These are phyloP conservation scores for Hirtodrosophila histrioides DNA, from an alignment of 2,888 invertebrate genomes.

Conservation along the genomic window DNA sequence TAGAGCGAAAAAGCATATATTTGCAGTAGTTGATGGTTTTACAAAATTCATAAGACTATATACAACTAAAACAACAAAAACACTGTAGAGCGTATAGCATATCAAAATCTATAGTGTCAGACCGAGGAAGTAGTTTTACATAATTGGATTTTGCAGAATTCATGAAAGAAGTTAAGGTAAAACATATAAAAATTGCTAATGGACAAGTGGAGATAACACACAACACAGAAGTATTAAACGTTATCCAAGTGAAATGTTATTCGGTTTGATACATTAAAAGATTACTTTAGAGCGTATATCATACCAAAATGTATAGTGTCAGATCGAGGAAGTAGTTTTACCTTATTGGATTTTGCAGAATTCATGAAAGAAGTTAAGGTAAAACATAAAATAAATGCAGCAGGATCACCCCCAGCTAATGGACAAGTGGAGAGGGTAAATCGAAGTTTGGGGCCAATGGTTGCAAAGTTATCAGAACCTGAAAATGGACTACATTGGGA, in stretches of 20 bases:
- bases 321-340: neutral
- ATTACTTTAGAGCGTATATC: neutral
- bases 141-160: neutral
- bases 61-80: neutral
- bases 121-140: neutral
- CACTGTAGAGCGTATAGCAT: neutral
- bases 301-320: neutral
- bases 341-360: neutral
- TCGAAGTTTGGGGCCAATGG: slow-evolving; percentile 2
- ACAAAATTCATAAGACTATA: no score
- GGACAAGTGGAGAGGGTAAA: slow-evolving; percentile 2
- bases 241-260: neutral
- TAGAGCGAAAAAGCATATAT: no score
- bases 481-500: neutral
- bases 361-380: neutral
- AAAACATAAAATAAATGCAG: neutral
- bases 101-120: neutral
- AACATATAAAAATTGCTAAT: slow-evolving; percentile 1
- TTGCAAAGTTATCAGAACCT: neutral
- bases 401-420: slow-evolving; percentile 1
- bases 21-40: neutral
- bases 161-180: neutral
- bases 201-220: slow-evolving; percentile 1
- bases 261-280: neutral
- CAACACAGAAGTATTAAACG: neutral